Conservation (phyloP, 2,888 invertebrate species). For the Papilio demoleus region DNA sequence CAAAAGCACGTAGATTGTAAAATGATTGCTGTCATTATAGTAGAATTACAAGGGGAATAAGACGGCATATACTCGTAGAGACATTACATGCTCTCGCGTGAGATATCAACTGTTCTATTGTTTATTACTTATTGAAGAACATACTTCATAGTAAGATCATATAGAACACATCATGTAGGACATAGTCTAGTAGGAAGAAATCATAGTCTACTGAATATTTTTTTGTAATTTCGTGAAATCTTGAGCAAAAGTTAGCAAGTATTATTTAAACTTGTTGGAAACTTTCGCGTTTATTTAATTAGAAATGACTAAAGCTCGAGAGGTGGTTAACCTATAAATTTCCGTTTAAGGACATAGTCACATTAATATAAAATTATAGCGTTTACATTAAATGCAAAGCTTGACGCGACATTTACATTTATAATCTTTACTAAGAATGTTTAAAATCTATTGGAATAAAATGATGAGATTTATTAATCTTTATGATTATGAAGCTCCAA, state of each 20-base stretch:
- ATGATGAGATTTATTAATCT: too few relatives aligned
- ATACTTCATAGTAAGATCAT: too few relatives aligned
- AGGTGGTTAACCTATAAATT: constrained; percentile 12
- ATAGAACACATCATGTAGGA: too few relatives aligned
- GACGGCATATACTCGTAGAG: constrained; percentile 48
- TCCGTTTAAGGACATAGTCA: not conserved
- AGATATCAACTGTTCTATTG: constrained; percentile 59
- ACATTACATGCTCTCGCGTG: constrained; percentile 68
- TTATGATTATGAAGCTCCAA: too few relatives aligned
- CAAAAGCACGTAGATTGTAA: constrained; percentile 74
- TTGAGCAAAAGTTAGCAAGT: too few relatives aligned
- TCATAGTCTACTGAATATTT: too few relatives aligned
- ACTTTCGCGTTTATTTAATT: not conserved
- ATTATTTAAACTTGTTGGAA: not conserved
- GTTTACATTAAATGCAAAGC: not conserved
- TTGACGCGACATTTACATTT: not conserved
- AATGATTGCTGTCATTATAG: constrained; percentile 80
- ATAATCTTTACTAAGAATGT: not conserved
- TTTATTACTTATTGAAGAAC: too few relatives aligned
- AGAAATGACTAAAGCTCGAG: not conserved
- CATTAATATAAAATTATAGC: not conserved
- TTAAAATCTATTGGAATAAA: too few relatives aligned
- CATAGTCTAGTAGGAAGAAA: too few relatives aligned
- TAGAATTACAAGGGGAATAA: constrained; percentile 68
- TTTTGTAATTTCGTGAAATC: too few relatives aligned